Conservation (phyloP, 1,140 invertebrate genomes). For the Drosophila navojoa region DNA sequence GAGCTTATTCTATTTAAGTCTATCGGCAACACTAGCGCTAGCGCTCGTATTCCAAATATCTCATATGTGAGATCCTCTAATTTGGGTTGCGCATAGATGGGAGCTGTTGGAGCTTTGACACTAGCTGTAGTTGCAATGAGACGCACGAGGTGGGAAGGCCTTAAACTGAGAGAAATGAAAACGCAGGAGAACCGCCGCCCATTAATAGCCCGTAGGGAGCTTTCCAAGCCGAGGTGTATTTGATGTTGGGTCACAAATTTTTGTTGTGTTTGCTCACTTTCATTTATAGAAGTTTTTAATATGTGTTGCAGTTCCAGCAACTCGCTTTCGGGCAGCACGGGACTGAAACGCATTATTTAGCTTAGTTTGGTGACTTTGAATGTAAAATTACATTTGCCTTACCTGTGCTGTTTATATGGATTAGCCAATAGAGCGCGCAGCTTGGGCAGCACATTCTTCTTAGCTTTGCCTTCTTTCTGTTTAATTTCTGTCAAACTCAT, state of each 20-base stretch:
- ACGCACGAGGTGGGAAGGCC: constrained; percentile 60
- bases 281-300: constrained; percentile 19
- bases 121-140: constrained; percentile 63
- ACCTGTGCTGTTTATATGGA: constrained; percentile 69
- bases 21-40: constrained; percentile 50
- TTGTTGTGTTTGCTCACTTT: constrained; percentile 10
- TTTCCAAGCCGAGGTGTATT: constrained; percentile 65
- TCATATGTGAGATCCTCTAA: constrained; percentile 62
- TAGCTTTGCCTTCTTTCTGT: constrained; percentile 62
- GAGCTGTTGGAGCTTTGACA: constrained; percentile 52
- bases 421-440: constrained; percentile 61
- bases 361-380: neutral
- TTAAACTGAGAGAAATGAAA: constrained; percentile 59
- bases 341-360: constrained; percentile 32
- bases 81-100: constrained; percentile 65
- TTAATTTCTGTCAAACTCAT: constrained; percentile 67
- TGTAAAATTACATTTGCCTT: neutral
- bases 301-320: constrained; percentile 38
- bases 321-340: constrained; percentile 52
- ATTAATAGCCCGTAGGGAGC: constrained; percentile 62
- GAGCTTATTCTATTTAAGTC: constrained; percentile 49
- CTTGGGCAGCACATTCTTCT: constrained; percentile 61
- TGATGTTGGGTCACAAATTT: constrained; percentile 40
- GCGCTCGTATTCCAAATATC: constrained; percentile 56
- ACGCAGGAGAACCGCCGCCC: constrained; percentile 56